Evolutionary conservation across 2,888 invertebrate species (phyloP).

Genomic region (Agriopis leucophaearia): DNA sequence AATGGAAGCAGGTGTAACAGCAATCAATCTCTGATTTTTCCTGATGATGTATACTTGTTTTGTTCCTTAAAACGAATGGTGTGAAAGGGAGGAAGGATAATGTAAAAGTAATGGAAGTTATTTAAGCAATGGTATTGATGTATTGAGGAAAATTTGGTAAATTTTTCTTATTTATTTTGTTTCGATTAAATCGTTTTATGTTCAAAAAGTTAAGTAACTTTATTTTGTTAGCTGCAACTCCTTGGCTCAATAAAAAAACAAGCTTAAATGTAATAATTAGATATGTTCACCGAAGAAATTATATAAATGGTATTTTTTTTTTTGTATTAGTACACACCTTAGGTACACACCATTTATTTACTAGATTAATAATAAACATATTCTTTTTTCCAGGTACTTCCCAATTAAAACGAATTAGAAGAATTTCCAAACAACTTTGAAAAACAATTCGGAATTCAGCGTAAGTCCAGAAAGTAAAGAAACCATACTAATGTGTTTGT

Average conservation of each 20-base stretch:
- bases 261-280: no score
- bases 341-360: no score
- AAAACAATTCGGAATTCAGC: no score
- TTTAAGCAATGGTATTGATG: conserved; percentile 28
- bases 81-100: conserved; percentile 45
- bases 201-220: background rate
- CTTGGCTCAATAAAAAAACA: background rate
- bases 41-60: conserved; percentile 45
- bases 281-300: no score
- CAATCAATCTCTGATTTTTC: conserved; percentile 65
- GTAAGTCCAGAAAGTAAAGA: no score
- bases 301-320: no score
- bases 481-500: no score
- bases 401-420: no score
- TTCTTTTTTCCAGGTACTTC: no score
- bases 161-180: conserved; percentile 34
- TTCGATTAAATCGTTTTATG: conserved; percentile 19
- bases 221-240: conserved; percentile 6
- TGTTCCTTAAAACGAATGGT: conserved; percentile 25
- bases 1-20: conserved; percentile 59
- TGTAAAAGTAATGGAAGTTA: conserved; percentile 52
- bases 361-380: no score
- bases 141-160: conserved; percentile 32
- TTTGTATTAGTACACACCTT: no score
- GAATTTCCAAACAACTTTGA: no score